Evolutionary conservation across 2,797 vertebrate genomes (phyloP).

Genomic region (Kryptolebias ocellatus): DNA sequence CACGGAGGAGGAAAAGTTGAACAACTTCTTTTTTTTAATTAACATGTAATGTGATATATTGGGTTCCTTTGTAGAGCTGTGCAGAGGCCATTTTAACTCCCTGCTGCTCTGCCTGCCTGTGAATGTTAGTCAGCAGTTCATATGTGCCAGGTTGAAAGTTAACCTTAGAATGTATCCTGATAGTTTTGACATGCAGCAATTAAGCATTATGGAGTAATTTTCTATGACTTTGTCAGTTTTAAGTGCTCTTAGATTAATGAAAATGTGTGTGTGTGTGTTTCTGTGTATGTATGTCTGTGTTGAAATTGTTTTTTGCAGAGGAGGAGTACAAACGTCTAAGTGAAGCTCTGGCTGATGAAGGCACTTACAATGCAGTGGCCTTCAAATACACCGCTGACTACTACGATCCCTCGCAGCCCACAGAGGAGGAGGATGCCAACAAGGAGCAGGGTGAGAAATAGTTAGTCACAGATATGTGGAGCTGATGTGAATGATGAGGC

Average conservation of each 20-base stretch:
- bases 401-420: constrained; percentile 97
- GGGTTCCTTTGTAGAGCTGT: no score
- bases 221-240: background rate
- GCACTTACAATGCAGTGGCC: constrained; percentile 92
- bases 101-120: no score
- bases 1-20: no score
- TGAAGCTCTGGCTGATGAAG: constrained; percentile 95
- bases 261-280: background rate
- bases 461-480: background rate
- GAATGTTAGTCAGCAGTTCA: no score
- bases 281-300: background rate
- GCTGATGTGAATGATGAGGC: background rate
- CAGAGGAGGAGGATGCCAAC: constrained; percentile 93
- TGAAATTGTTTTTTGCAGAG: constrained; percentile 83
- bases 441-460: constrained; percentile 85
- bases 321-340: constrained; percentile 99
- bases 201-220: background rate
- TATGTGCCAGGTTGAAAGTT: no score
- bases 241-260: background rate
- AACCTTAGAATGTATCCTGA: background rate
- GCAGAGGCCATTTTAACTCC: no score
- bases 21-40: no score
- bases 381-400: constrained; percentile 97
- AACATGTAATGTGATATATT: no score
- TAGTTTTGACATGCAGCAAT: background rate